Evolutionary conservation across 2,113 vertebrate species (phyloP).

Genomic region (Coptodon bakossiorum): DNA sequence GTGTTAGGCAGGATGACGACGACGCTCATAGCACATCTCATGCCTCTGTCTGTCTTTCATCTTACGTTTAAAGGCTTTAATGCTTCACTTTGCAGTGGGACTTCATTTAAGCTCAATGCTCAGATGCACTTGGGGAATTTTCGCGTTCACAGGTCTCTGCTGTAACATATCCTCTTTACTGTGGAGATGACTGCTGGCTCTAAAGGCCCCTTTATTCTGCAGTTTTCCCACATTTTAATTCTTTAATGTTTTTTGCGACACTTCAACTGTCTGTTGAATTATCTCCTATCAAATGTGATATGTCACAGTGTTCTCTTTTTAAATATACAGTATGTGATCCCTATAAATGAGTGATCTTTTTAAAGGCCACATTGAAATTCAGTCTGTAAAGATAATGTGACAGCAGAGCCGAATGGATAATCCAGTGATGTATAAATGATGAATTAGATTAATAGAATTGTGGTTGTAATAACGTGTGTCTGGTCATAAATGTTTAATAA

Average conservation of each 20-base stretch:
- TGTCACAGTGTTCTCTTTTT: neutral
- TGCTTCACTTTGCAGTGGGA: slow-evolving; percentile 74
- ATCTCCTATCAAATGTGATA: neutral
- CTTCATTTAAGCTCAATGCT: slow-evolving; percentile 72
- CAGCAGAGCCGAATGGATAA: neutral
- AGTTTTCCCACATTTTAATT: neutral
- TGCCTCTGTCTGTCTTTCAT: slow-evolving; percentile 61
- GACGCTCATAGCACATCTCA: neutral
- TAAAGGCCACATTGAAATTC: neutral
- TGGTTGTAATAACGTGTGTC: slow-evolving; percentile 3
- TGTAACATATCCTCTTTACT: neutral
- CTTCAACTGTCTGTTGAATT: neutral
- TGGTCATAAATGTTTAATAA: slow-evolving; percentile 38
- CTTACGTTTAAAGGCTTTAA: slow-evolving; percentile 73
- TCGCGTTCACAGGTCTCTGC: neutral
- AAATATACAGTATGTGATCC: neutral
- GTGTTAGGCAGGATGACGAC: neutral
- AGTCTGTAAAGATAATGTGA: neutral
- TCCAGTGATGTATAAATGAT: slow-evolving; percentile 15
- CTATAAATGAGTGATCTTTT: neutral
- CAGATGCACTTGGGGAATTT: neutral
- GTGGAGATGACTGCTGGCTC: neutral
- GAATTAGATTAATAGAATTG: slow-evolving; percentile 3
- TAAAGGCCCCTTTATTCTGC: neutral
- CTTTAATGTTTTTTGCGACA: neutral